Evolutionary conservation across 2,888 invertebrate species (phyloP).

Genomic region (Eupeodes luniger): DNA sequence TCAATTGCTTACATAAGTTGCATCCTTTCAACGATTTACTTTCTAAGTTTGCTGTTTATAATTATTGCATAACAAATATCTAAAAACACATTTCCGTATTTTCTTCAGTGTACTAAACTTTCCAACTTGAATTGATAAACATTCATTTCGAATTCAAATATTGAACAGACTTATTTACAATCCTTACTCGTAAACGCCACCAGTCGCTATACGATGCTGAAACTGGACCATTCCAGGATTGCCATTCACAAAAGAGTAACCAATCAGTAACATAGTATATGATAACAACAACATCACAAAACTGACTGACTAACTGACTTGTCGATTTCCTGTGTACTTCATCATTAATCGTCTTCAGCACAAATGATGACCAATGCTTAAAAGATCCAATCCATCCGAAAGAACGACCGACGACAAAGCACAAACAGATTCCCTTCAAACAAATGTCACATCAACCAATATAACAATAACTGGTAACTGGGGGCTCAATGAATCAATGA

Average conservation of each 20-base stretch:
- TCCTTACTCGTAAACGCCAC: constrained; percentile 11
- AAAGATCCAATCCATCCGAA: constrained; percentile 22
- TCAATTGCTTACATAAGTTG: too few species aligned
- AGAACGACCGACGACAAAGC: background rate
- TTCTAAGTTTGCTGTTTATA: too few species aligned
- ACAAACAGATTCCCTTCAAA: constrained; percentile 38
- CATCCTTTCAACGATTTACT: too few species aligned
- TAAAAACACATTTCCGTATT: too few species aligned
- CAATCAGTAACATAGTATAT: constrained; percentile 43
- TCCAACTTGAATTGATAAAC: background rate
- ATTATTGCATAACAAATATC: too few species aligned
- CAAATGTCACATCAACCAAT: constrained; percentile 72
- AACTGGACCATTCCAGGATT: background rate
- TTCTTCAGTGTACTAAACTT: background rate
- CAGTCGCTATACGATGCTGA: background rate
- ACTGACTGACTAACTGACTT: constrained; percentile 44
- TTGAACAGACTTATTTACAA: constrained; percentile 9
- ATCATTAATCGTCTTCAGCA: constrained; percentile 69
- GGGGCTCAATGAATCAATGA: constrained; percentile 21
- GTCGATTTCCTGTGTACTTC: constrained; percentile 73
- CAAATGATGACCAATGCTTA: constrained; percentile 64
- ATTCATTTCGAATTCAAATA: constrained; percentile 43
- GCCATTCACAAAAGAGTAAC: constrained; percentile 47
- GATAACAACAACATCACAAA: constrained; percentile 36
- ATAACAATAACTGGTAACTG: constrained; percentile 60